Base-by-base conservation (phyloP, 92 coral and sea anemone genomes). In the Pocillopora meandrina region DNA sequence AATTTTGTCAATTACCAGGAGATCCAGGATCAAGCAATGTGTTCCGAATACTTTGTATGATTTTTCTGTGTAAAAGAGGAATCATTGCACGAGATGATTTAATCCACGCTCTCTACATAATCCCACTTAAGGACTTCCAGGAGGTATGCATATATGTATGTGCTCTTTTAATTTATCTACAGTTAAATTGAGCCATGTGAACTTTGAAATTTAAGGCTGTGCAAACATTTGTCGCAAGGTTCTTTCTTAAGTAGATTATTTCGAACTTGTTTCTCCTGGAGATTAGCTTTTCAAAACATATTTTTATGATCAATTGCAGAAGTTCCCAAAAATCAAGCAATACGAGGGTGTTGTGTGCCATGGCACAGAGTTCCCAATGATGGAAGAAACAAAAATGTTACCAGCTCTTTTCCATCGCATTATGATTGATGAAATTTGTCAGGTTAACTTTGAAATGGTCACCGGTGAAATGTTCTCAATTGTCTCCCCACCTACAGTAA, bases 361-460 rank as follows among this genome's bases (percentile, higher is more conserved):
- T 81, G 85, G 85, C 1, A 81, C 85, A 4, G 85, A 81, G 56
- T 81, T 81, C 13, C 85, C 85, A 11, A 33, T 33, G 56, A 0
- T 71, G 68, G 49, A 42, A 23, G 13, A 77, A 23, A 77, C 70
- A 19, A 35, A 42, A 9, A 17, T n/a, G 13, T 2, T 1, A 11
- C 12, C 33, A 9, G 0, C n/a, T 23, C 69, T 81, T 19, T 62
- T 70, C 42, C 67, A 17, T 12, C 47, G 19, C 0, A 1, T 81
- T 0, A 0, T 31, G 18, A 35, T 81, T 23, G 34, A 68, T 71
- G 85, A 10, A 20, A 42, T 1, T 5, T n/a, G 58, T 10, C 1
- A 35, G 11, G 61, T 81, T 62, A 18, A 16, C 13, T 70, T 70
- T 71, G 61, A 81, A 81, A 8, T 81, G 20, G 58, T 59, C n/a